A percentile compares a stretch with the other conserved stretches of the same genome.
These are phyloP conservation scores for Centruroides sculpturatus DNA, from an alignment of 1,140 invertebrate species.

Conservation along the genomic window DNA sequence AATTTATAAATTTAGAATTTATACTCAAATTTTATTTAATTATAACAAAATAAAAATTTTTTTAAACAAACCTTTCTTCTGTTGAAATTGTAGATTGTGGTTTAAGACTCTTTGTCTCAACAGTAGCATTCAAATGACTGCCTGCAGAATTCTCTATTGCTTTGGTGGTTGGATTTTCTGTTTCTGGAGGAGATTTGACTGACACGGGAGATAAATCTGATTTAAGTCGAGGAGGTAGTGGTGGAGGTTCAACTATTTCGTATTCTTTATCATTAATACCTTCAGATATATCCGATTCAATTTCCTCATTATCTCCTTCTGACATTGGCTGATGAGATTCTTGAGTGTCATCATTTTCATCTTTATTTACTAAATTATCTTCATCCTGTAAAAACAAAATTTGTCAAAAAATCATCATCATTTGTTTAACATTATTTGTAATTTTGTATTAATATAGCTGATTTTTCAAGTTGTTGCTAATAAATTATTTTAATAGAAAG, in stretches of 20 bases:
- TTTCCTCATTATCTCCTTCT: too few relatives aligned
- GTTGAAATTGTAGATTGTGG: neutral
- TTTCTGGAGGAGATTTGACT: neutral
- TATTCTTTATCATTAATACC: too few relatives aligned
- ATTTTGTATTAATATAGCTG: too few relatives aligned
- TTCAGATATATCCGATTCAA: too few relatives aligned
- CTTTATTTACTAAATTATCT: neutral
- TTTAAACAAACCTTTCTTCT: neutral
- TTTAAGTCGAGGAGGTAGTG: too few relatives aligned
- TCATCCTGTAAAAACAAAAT: neutral
- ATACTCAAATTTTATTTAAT: too few relatives aligned
- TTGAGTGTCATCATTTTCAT: constrained; percentile 2
- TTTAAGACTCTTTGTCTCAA: neutral
- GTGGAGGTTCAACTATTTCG: too few relatives aligned
- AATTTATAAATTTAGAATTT: too few relatives aligned
- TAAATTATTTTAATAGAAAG: too few relatives aligned
- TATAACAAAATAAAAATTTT: neutral
- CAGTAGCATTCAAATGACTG: neutral
- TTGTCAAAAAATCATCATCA: too few relatives aligned
- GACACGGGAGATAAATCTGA: neutral
- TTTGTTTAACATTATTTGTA: too few relatives aligned
- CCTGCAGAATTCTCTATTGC: neutral
- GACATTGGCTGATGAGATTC: neutral
- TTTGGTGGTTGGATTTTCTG: neutral
- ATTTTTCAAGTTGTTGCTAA: too few relatives aligned